phyloP scores from a whole-genome alignment of 2,113 vertebrate species.

The Planiliza haematocheilus region DNA sequence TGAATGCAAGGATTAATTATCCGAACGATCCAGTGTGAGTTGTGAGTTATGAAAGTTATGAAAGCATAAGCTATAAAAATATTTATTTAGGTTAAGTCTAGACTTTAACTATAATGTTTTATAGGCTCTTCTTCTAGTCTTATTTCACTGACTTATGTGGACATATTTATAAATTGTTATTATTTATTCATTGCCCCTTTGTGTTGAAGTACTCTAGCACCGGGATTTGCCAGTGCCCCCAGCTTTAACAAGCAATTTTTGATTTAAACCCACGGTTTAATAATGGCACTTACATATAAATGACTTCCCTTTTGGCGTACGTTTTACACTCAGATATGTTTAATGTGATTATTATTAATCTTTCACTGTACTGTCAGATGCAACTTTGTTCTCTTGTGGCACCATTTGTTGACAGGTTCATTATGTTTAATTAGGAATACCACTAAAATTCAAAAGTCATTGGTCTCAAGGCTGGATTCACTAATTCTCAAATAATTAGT shows the following conservation, averaged over 20 bases:
- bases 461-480: background rate
- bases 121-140: background rate
- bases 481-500: background rate
- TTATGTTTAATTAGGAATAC: too few relatives aligned
- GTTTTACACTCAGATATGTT: too few relatives aligned
- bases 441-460: background rate
- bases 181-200: background rate
- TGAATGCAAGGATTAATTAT: background rate
- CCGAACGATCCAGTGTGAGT: background rate
- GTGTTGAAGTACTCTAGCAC: background rate
- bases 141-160: background rate
- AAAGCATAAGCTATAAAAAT: background rate
- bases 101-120: background rate
- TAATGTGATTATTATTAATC: too few relatives aligned
- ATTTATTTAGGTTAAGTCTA: background rate
- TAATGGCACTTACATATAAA: too few relatives aligned
- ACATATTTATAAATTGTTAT: background rate
- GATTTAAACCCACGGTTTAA: too few relatives aligned
- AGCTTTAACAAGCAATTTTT: too few relatives aligned
- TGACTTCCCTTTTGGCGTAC: too few relatives aligned
- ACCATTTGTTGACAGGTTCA: too few relatives aligned
- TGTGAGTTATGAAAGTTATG: constrained; percentile 6
- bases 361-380: too few relatives aligned
- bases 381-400: too few relatives aligned
- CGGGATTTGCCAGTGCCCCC: too few relatives aligned